A percentile compares a stretch with the other conserved stretches of the same genome.
Evolutionary conservation across 2,888 invertebrate genomes (phyloP).

Genomic region (Meandrusa payeni): DNA sequence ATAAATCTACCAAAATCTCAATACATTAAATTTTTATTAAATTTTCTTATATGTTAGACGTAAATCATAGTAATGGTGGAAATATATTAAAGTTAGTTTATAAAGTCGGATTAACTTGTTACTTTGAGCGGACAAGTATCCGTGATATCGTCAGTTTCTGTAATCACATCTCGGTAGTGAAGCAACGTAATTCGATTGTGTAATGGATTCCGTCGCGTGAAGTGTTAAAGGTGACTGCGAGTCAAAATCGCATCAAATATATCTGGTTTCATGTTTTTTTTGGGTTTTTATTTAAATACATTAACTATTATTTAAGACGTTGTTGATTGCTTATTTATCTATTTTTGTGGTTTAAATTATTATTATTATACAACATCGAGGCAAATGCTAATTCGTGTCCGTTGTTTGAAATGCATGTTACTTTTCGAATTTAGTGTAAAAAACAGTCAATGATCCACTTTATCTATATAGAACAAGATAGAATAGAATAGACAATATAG

Average conservation of each 20-base stretch:
- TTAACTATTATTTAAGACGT: constrained; percentile 4
- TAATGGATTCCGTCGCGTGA: neutral
- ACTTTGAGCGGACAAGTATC: constrained; percentile 2
- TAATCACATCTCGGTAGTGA: neutral
- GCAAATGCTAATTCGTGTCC: constrained; percentile 8
- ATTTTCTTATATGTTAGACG: too few species aligned
- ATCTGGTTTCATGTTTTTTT: constrained; percentile 36
- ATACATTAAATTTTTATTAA: too few species aligned
- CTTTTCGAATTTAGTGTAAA: too few species aligned
- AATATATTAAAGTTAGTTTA: neutral
- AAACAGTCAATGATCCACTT: too few species aligned
- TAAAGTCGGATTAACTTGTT: constrained; percentile 26
- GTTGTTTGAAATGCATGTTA: too few species aligned
- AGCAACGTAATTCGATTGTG: constrained; percentile 4
- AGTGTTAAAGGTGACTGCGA: constrained; percentile 11
- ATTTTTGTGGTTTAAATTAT: constrained; percentile 15
- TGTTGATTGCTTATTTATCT: constrained; percentile 9
- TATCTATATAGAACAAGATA: too few species aligned
- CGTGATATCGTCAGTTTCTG: constrained; percentile 3
- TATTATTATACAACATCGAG: neutral
- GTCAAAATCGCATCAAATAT: constrained; percentile 31
- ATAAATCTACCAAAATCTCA: too few species aligned
- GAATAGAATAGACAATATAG: too few species aligned
- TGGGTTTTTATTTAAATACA: constrained; percentile 40
- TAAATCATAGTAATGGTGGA: too few species aligned